These are phyloP conservation scores for Empidonax alnorum DNA, from an alignment of 2,113 vertebrate species.

Conservation along the genomic window DNA sequence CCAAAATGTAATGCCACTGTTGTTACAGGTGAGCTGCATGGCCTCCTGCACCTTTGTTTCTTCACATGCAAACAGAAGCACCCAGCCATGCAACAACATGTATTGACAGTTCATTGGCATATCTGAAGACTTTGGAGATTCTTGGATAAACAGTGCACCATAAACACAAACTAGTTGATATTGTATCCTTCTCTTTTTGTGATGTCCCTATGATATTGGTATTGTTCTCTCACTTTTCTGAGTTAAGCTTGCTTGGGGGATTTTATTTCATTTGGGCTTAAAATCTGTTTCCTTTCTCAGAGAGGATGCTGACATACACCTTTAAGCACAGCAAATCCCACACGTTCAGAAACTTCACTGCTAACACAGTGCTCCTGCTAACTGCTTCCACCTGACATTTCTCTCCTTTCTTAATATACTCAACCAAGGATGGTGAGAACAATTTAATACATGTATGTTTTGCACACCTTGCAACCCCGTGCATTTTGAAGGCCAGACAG, in stretches of 20 bases:
- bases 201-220: background rate
- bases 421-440: background rate
- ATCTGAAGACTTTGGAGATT: background rate
- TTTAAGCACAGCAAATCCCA: background rate
- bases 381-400: background rate
- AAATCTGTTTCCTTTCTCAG: background rate
- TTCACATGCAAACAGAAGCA: background rate
- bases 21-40: rapidly evolving
- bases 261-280: background rate
- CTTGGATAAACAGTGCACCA: background rate
- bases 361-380: background rate
- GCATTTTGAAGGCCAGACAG: background rate
- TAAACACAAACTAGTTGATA: background rate
- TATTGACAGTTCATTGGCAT: background rate
- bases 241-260: background rate
- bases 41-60: background rate
- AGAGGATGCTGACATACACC: background rate
- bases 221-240: background rate
- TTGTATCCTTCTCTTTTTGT: background rate
- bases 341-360: background rate
- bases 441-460: background rate
- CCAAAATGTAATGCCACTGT: background rate
- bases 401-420: background rate
- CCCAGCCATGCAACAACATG: background rate
- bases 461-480: background rate